Percentiles rank a stretch among this genome's conserved stretches.
Evolutionary conservation across 2,797 vertebrate genomes (phyloP).

Genomic region (Hyperoplus lanceolatus): DNA sequence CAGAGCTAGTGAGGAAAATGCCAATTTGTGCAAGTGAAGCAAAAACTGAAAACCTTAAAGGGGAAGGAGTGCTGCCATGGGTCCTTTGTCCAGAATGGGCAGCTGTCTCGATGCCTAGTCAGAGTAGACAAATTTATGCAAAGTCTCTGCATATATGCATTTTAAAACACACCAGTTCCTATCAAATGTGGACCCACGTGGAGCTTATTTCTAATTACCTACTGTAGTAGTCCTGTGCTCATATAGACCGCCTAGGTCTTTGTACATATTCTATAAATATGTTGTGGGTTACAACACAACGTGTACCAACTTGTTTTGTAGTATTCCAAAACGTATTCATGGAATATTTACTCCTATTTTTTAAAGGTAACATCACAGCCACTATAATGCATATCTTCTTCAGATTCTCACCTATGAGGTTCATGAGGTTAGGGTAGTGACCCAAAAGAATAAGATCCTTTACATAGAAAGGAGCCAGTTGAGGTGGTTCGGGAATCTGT

Average conservation of each 20-base stretch:
- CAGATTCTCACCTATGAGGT: too few species aligned
- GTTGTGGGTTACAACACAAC: too few species aligned
- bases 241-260: neutral
- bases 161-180: constrained; percentile 3
- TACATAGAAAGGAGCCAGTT: too few species aligned
- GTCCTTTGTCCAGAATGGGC: neutral
- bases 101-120: constrained; percentile 23
- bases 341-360: neutral
- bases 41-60: constrained; percentile 36
- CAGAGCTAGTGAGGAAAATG: constrained; percentile 44
- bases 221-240: neutral
- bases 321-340: neutral
- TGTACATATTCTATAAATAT: too few species aligned
- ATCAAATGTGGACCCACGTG: neutral
- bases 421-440: too few species aligned
- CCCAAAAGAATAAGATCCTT: too few species aligned
- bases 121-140: neutral
- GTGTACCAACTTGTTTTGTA: neutral
- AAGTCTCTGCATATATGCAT: neutral
- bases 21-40: constrained; percentile 50
- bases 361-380: neutral
- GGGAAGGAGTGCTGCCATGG: constrained; percentile 6
- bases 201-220: neutral
- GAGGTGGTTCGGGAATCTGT: too few species aligned
- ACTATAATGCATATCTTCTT: neutral